A percentile compares a stretch with the other conserved stretches of the same genome.
These are phyloP conservation scores for Poecilia picta DNA, from an alignment of 2,797 vertebrate species.

Conservation along the genomic window DNA sequence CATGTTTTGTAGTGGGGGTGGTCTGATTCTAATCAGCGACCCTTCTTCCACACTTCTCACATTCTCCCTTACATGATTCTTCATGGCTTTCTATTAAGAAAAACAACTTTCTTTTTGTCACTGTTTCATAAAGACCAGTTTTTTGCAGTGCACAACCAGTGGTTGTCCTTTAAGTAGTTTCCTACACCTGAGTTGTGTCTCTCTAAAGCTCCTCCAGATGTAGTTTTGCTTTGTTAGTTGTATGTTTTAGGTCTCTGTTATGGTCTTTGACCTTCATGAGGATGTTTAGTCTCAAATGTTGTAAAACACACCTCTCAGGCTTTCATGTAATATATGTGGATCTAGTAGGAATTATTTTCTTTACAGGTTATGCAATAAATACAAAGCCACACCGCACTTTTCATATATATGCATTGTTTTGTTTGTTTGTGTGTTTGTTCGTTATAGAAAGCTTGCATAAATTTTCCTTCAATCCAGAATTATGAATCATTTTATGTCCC, in stretches of 20 bases:
- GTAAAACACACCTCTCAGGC: not conserved
- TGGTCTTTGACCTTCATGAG: not conserved
- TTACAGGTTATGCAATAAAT: not conserved
- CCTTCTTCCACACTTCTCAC: no score
- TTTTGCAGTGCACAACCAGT: not conserved
- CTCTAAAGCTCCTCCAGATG: not conserved
- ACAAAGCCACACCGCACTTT: not conserved
- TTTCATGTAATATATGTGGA: not conserved
- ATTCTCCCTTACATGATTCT: not conserved
- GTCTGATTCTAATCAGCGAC: not conserved
- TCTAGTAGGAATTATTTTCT: not conserved
- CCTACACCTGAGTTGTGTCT: not conserved
- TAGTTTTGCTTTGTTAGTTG: not conserved
- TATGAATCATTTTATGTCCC: not conserved
- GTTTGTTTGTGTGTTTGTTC: not conserved
- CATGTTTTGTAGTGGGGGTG: not conserved
- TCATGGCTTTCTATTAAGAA: not conserved
- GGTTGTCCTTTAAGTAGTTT: not conserved
- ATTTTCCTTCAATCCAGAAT: not conserved
- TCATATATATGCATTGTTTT: not conserved
- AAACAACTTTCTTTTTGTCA: not conserved
- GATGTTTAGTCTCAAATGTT: not conserved
- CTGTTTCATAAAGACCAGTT: not conserved
- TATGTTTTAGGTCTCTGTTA: not conserved
- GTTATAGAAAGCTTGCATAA: not conserved